phyloP scores from a whole-genome alignment of 2,888 invertebrate species.

The Ptycholaimellus sp. region DNA sequence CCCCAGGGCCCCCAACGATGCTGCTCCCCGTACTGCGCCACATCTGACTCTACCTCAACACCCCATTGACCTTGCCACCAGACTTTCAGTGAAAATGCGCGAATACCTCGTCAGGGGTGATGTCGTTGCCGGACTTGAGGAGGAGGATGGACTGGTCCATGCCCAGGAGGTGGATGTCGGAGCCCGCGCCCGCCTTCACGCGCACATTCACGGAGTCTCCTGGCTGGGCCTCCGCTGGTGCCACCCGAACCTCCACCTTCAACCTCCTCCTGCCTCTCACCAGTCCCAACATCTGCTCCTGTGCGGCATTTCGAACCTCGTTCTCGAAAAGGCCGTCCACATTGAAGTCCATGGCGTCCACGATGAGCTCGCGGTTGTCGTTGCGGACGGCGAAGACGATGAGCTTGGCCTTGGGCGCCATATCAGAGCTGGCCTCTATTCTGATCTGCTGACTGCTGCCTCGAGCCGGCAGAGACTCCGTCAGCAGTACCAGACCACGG shows the following conservation, averaged over 20 bases:
- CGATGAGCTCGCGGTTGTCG: slow-evolving; percentile 44
- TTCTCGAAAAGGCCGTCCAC: slow-evolving; percentile 53
- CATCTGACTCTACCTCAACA: slow-evolving; percentile 17
- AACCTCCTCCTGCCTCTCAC: too few relatives aligned
- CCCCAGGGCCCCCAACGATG: too few relatives aligned
- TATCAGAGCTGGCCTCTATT: slow-evolving; percentile 11
- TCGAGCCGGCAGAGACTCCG: slow-evolving; percentile 36
- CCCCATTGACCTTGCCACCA: too few relatives aligned
- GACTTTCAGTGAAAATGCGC: too few relatives aligned
- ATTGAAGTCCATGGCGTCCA: slow-evolving; percentile 56
- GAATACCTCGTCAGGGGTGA: slow-evolving; percentile 35
- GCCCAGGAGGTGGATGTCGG: slow-evolving; percentile 60
- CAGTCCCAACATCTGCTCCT: too few relatives aligned
- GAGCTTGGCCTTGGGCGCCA: slow-evolving; percentile 22
- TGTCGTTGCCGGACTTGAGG: slow-evolving; percentile 47
- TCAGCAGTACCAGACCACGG: slow-evolving; percentile 52
- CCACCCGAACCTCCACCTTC: too few relatives aligned
- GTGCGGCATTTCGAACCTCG: too few relatives aligned
- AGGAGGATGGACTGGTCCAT: slow-evolving; percentile 57
- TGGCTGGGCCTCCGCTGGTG: too few relatives aligned
- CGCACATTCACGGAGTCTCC: slow-evolving; percentile 51
- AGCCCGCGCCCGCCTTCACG: slow-evolving; percentile 55
- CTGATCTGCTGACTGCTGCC: too few relatives aligned
- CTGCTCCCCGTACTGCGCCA: slow-evolving; percentile 22
- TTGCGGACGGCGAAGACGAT: slow-evolving; percentile 43